Evolutionary conservation across 2,888 invertebrate genomes (phyloP).

Genomic region (Eilema sororculum): DNA sequence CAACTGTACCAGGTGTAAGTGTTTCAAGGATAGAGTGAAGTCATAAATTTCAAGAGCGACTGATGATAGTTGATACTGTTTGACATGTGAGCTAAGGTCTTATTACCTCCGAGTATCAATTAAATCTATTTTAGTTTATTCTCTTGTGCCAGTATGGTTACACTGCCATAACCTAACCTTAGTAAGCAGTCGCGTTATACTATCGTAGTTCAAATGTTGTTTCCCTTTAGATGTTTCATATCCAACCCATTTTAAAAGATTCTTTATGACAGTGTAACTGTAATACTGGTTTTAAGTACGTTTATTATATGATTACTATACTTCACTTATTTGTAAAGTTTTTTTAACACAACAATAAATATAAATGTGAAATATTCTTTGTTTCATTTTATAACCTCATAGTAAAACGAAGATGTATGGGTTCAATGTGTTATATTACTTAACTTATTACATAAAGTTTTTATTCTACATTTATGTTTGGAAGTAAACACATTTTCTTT

Average conservation of each 20-base stretch:
- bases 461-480: conserved; percentile 64
- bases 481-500: conserved; percentile 61
- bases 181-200: conserved; percentile 27
- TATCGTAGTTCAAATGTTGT: conserved; percentile 35
- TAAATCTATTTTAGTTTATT: conserved; percentile 80
- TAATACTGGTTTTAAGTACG: conserved; percentile 69
- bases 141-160: conserved; percentile 64
- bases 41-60: conserved; percentile 73
- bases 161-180: conserved; percentile 55
- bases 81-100: conserved; percentile 80
- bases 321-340: conserved; percentile 86
- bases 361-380: conserved; percentile 83
- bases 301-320: conserved; percentile 82
- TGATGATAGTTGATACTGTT: conserved; percentile 83
- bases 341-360: conserved; percentile 87
- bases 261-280: conserved; percentile 66
- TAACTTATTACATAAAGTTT: conserved; percentile 64
- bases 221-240: conserved; percentile 47
- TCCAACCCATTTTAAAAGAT: conserved; percentile 42
- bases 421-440: conserved; percentile 64
- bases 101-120: conserved; percentile 87
- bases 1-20: conserved; percentile 59
- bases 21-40: conserved; percentile 63
- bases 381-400: conserved; percentile 66
- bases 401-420: conserved; percentile 25